These are phyloP conservation scores for Drosophila paranaensis DNA, from an alignment of 2,888 invertebrate species.

Conservation along the genomic window DNA sequence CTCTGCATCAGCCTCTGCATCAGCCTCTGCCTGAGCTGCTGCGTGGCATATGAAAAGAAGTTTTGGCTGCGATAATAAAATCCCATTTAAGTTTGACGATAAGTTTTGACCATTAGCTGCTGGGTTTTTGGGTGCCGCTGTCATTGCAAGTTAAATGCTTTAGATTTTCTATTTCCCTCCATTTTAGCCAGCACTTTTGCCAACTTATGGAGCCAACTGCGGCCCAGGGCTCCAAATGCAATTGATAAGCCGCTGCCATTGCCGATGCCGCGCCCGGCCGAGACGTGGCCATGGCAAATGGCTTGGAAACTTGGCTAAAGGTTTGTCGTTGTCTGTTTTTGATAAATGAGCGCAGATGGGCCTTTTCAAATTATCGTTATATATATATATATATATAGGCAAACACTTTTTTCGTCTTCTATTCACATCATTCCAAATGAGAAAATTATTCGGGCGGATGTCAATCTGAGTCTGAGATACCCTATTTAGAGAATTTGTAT, in stretches of 20 bases:
- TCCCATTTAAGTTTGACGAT: constrained; percentile 79
- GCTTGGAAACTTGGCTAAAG: constrained; percentile 65
- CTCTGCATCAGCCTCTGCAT: constrained; percentile 5
- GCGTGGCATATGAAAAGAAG: constrained; percentile 63
- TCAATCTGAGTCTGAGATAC: constrained; percentile 7
- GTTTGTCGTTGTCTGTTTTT: constrained; percentile 59
- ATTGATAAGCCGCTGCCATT: constrained; percentile 61
- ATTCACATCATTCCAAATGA: constrained; percentile 21
- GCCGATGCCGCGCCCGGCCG: constrained; percentile 24
- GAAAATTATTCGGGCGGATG: constrained; percentile 14
- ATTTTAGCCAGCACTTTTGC: constrained; percentile 44
- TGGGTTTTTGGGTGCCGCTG: constrained; percentile 49
- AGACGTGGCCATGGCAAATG: constrained; percentile 63
- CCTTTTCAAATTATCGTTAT: constrained; percentile 37
- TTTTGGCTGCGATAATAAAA: constrained; percentile 78
- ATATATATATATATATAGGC: not conserved
- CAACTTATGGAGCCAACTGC: constrained; percentile 65
- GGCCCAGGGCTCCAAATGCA: constrained; percentile 54
- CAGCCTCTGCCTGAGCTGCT: not conserved
- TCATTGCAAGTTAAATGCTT: constrained; percentile 75
- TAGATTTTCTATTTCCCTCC: constrained; percentile 54
- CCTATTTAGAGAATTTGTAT: not conserved
- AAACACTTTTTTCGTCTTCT: not conserved
- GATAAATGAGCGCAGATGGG: constrained; percentile 62
- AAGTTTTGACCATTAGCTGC: constrained; percentile 75